Evolutionary conservation across 2,113 vertebrate species (phyloP), one percentile per base, ranked within the genome.

Genomic region (Zosterops lateralis): DNA sequence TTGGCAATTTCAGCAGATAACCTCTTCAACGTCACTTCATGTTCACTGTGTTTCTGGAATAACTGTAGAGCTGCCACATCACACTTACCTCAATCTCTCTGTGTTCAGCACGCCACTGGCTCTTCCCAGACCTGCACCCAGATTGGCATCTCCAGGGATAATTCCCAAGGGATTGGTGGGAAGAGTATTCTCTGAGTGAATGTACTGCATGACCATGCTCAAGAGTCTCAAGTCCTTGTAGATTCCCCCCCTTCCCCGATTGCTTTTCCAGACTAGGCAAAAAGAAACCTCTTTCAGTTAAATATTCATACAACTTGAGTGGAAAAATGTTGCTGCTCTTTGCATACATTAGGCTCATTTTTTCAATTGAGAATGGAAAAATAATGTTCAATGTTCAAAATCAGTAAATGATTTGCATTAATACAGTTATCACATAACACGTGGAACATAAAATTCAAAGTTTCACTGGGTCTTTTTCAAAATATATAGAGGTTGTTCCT

Each of bases 61-160:
- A n/a, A 53, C 31, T 48, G 57, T n/a, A 28, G 57, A 92, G 34
- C 21, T 68, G 40, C 57, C 15, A 38, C 26, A 28, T 53, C 15
- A 44, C 14, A 32, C 31, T 40, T n/a, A 25, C 16, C 1, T 2
- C 11, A 36, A 28, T 25, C 19, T 71, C 26, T 65, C 25, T 26
- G 18, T 64, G 32, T 60, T 88, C 61, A 92, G 53, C 21, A 25
- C 0, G 0, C 1, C 1, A 32, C 11, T 19, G 16, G 8, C 40
- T 84, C 53, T 86, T 12, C 53, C 42, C 24, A 90, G 56, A 45
- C 19, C 58, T 61, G 24, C 14, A 58, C 2, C 16, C 17, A 40
- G 24, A 19, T 4, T 7, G 1, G 31, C 26, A 54, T 45, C 22
- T 68, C 25, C 65, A 72, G 50, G 38, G 28, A 51, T 45, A 54